These are phyloP conservation scores for Plebejus argus DNA, from an alignment of 2,888 invertebrate species.

Conservation along the genomic window DNA sequence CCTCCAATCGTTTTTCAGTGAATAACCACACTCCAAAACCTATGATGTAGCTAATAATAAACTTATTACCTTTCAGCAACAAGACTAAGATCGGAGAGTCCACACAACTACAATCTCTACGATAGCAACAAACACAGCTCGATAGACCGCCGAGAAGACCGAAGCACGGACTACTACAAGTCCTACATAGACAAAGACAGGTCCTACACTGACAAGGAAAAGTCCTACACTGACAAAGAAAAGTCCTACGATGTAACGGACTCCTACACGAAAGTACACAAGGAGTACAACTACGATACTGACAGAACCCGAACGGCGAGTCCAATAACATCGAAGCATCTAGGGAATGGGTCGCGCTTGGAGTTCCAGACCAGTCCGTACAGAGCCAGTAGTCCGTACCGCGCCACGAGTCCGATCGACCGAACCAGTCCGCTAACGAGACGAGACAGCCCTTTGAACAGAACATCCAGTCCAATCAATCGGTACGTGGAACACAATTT, in stretches of 20 bases:
- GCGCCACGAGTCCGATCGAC: constrained; percentile 71
- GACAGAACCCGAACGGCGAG: constrained; percentile 74
- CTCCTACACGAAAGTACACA: constrained; percentile 68
- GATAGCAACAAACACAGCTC: constrained; percentile 69
- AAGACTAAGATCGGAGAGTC: constrained; percentile 73
- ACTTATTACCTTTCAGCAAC: constrained; percentile 58
- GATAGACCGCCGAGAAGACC: constrained; percentile 70
- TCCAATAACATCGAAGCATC: constrained; percentile 77
- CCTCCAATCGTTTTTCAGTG: too few relatives aligned
- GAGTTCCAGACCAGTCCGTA: constrained; percentile 73
- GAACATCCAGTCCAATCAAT: constrained; percentile 79
- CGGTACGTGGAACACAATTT: constrained; percentile 53
- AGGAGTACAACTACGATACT: constrained; percentile 67
- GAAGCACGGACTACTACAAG: constrained; percentile 72
- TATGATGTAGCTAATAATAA: too few relatives aligned
- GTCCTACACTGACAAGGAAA: constrained; percentile 69
- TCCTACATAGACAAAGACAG: constrained; percentile 67
- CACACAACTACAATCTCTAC: constrained; percentile 66
- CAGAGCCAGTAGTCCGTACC: constrained; percentile 65
- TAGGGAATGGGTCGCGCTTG: constrained; percentile 74
- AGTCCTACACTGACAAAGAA: constrained; percentile 70
- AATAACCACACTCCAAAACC: too few relatives aligned
- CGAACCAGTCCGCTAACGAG: constrained; percentile 80
- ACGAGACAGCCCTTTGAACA: constrained; percentile 74
- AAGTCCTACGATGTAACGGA: constrained; percentile 69